Evolutionary conservation across 2,797 vertebrate species (phyloP), one percentile per base, ranked within the genome.

Genomic region (Pseudocheirus occidentalis): DNA sequence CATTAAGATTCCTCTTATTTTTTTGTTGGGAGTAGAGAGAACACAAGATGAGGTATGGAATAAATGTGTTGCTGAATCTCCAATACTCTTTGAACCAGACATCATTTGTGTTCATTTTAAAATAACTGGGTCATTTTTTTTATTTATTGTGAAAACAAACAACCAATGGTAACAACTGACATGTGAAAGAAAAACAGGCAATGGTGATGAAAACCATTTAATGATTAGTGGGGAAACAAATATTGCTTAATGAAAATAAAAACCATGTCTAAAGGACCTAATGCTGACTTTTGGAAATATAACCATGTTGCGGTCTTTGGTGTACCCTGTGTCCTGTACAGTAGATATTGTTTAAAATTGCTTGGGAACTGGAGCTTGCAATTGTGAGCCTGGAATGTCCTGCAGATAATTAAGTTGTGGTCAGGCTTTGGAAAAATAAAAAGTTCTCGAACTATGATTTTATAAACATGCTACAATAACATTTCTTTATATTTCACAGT

Each of bases 381-480:
- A 98, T 99, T 99, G 99, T 98, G 98, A 99, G 98, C 98, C 98
- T 98, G 99, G 99, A 99, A 99, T 99, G 99, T 99, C 99, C 99
- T 99, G 99, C 98, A 99, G 98, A 98, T 99, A 99, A 99, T 99
- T 99, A 99, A 99, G 98, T 99, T 99, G 99, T 98, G 99, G 99
- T 99, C 99, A 98, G 98, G 98, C 98, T 99, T 99, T 98, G 98
- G 98, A 98, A 98, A 98, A 99, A 99, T 99, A 99, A 98, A 98
- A 99, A 98, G 98, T 99, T 99, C 99, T 99, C 98, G 98, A 99
- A 99, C 99, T 99, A 99, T 99, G 99, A 99, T 99, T 99, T 99
- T 99, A 99, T 99, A 99, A 99, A 99, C 99, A 99, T 98, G 98
- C 99, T 99, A 99, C 99, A 99, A 99, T 99, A 99, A 99, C 99